phyloP scores from a whole-genome alignment of 2,113 vertebrate species.

The Notiomystis cincta region DNA sequence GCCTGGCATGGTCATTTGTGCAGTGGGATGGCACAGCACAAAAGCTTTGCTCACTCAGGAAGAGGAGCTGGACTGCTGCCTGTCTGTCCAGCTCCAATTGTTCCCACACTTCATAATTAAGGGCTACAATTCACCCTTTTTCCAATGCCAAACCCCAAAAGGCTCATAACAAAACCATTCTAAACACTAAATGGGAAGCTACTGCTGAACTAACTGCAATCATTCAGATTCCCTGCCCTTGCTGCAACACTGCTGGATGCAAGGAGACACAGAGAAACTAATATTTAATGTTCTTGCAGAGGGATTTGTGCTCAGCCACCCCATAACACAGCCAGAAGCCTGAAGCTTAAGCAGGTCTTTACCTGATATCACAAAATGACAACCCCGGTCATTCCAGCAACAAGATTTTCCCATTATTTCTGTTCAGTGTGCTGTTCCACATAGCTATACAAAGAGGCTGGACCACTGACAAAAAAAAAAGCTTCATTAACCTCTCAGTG shows the following conservation, averaged over 20 bases:
- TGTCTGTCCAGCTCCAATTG: background rate
- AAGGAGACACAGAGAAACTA: background rate
- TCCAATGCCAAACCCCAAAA: slow-evolving; percentile 6
- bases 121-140: slow-evolving; percentile 1
- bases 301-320: background rate
- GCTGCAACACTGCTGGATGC: background rate
- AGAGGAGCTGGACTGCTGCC: slow-evolving; percentile 19
- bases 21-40: background rate
- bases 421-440: slow-evolving; percentile 31
- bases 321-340: fast-evolving
- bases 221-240: fast-evolving
- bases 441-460: slow-evolving; percentile 13
- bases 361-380: background rate
- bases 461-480: slow-evolving; percentile 15
- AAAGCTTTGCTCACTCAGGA: background rate
- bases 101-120: slow-evolving; percentile 2
- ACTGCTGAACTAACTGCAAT: background rate
- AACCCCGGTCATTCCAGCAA: background rate
- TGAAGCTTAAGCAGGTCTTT: slow-evolving; percentile 15
- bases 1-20: background rate
- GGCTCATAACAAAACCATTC: background rate
- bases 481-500: slow-evolving; percentile 35
- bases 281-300: background rate
- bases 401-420: slow-evolving; percentile 43
- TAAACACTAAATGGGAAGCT: background rate